A percentile compares a stretch with the other conserved stretches of the same genome.
Evolutionary conservation across 2,113 vertebrate species (phyloP).

Genomic region (Columba livia): DNA sequence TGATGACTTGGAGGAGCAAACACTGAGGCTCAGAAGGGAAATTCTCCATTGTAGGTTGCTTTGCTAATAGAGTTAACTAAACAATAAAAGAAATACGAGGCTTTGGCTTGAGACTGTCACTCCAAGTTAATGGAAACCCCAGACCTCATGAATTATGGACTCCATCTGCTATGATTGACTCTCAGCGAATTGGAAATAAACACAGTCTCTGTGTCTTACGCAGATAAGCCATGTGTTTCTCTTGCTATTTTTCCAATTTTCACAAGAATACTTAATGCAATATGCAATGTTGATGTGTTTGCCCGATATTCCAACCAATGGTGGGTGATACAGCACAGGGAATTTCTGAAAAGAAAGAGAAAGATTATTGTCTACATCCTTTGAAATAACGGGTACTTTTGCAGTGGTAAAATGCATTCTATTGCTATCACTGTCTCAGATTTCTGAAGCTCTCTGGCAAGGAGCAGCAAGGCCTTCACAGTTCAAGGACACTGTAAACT

Average conservation of each 20-base stretch:
- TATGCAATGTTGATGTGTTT: not conserved
- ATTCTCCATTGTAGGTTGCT: not conserved
- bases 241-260: not conserved
- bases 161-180: not conserved
- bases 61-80: not conserved
- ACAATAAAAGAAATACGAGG: not conserved
- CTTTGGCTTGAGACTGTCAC: not conserved
- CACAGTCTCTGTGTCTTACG: not conserved
- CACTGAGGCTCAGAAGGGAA: not conserved
- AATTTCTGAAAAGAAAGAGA: not conserved
- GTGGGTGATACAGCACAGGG: not conserved
- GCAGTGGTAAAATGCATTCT: not conserved
- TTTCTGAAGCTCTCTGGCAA: not conserved
- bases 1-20: not conserved
- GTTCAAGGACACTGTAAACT: not conserved
- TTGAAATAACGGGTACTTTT: not conserved
- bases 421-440: constrained; percentile 22
- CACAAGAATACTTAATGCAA: not conserved
- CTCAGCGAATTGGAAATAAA: not conserved
- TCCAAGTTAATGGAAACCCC: not conserved
- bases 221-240: not conserved
- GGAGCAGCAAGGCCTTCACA: not conserved
- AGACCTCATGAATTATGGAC: not conserved
- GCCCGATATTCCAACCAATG: not conserved
- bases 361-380: constrained; percentile 7